Percentiles rank a stretch among this genome's conserved stretches.
Conservation (phyloP, 2,888 invertebrate species). For the Cyclophora punctaria region DNA sequence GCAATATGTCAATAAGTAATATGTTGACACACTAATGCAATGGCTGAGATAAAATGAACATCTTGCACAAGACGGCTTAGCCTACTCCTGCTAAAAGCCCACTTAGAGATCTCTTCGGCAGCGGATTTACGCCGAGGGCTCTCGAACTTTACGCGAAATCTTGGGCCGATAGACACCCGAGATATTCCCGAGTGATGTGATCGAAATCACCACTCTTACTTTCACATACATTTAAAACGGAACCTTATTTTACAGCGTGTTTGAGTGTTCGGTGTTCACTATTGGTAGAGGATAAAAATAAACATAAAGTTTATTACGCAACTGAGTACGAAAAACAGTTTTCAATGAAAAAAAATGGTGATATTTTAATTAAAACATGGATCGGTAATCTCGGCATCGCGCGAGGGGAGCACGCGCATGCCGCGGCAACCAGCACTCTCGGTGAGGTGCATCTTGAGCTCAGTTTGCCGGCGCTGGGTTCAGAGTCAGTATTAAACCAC, state of each 20-base stretch:
- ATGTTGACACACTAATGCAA: slow-evolving; percentile 30
- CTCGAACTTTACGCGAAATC: slow-evolving; percentile 55
- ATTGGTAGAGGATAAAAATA: neutral
- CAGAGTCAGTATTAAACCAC: slow-evolving; percentile 41
- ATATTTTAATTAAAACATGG: slow-evolving; percentile 34
- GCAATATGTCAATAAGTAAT: slow-evolving; percentile 15
- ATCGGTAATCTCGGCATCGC: slow-evolving; percentile 17
- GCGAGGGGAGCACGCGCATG: slow-evolving; percentile 37
- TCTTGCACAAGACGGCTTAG: slow-evolving; percentile 68
- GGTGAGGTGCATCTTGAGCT: slow-evolving; percentile 32
- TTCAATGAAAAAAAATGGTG: slow-evolving; percentile 1
- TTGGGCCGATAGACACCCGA: slow-evolving; percentile 46
- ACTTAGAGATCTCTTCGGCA: slow-evolving; percentile 68
- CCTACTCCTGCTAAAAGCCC: slow-evolving; percentile 71
- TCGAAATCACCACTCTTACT: slow-evolving; percentile 17
- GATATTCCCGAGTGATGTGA: slow-evolving; percentile 47
- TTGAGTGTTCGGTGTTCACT: too few relatives aligned
- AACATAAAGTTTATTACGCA: neutral
- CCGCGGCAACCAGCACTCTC: slow-evolving; percentile 34
- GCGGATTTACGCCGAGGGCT: slow-evolving; percentile 64
- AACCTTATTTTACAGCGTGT: too few relatives aligned
- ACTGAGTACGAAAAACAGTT: neutral
- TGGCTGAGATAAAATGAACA: slow-evolving; percentile 61
- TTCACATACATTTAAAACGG: neutral
- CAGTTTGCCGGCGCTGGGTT: slow-evolving; percentile 25